These are phyloP conservation scores for Falco novaeseelandiae DNA, from an alignment of 2,797 vertebrate species.

Conservation along the genomic window DNA sequence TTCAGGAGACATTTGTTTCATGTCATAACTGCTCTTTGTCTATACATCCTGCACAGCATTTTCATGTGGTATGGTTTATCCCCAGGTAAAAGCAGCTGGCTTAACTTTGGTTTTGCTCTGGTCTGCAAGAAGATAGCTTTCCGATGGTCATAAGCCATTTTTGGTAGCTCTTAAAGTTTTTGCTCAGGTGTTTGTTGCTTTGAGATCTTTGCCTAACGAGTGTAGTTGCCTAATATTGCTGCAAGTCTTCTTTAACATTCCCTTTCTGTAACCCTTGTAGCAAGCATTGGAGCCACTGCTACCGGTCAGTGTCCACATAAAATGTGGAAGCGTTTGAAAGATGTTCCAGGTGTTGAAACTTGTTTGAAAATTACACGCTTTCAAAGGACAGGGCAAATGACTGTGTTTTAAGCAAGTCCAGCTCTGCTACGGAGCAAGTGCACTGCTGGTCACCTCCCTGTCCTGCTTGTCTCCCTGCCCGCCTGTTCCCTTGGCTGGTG, in stretches of 20 bases:
- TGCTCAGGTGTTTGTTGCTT: neutral
- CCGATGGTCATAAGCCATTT: neutral
- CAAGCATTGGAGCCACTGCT: neutral
- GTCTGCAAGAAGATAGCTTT: neutral
- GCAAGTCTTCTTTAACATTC: neutral
- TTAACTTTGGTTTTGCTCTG: neutral
- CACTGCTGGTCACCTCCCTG: neutral
- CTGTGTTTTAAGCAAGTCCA: neutral
- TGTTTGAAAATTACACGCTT: neutral
- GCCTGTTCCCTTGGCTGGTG: neutral
- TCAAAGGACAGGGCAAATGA: neutral
- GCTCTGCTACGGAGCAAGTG: neutral
- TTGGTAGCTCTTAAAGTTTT: neutral
- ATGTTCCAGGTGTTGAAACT: accelerated
- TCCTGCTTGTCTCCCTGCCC: neutral
- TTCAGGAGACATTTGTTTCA: conserved; percentile 33
- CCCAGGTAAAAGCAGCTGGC: neutral
- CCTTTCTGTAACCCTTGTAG: neutral
- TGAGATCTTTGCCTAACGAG: neutral
- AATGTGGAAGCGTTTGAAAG: neutral
- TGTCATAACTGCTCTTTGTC: conserved; percentile 11
- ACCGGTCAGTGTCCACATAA: neutral
- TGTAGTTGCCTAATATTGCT: neutral
- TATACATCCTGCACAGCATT: neutral
- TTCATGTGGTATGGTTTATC: neutral